Percentiles rank a stretch among this genome's conserved stretches.
These are phyloP conservation scores for Microtus richardsoni DNA, from an alignment of 2,113 vertebrate genomes.

Conservation along the genomic window DNA sequence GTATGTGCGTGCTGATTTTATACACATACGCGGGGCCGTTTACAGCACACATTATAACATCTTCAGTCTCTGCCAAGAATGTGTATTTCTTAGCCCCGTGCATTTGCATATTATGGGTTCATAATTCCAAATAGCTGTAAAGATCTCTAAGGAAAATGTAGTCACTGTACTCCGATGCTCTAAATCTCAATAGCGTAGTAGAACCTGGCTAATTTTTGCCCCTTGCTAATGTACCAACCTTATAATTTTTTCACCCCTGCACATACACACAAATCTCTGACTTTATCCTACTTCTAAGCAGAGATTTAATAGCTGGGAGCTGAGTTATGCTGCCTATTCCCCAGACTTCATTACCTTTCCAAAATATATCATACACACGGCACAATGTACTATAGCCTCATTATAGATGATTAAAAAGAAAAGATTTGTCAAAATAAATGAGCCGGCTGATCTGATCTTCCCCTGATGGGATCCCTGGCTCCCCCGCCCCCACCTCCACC, in stretches of 20 bases:
- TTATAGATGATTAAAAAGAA: constrained; percentile 72
- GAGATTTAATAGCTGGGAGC: constrained; percentile 67
- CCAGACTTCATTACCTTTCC: constrained; percentile 71
- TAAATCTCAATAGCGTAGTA: constrained; percentile 74
- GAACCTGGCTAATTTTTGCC: constrained; percentile 75
- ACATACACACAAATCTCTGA: constrained; percentile 12
- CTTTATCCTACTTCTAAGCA: constrained; percentile 54
- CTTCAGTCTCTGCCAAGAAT: constrained; percentile 79
- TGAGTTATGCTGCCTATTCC: constrained; percentile 49
- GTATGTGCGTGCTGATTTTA: constrained; percentile 78
- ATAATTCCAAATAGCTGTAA: constrained; percentile 81
- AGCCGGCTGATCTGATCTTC: background rate
- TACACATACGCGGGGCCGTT: constrained; percentile 70
- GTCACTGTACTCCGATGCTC: constrained; percentile 68
- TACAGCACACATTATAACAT: constrained; percentile 81
- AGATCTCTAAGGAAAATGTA: constrained; percentile 79
- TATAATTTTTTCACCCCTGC: constrained; percentile 59
- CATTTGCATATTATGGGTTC: constrained; percentile 83
- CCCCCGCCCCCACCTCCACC: background rate
- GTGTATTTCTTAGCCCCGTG: constrained; percentile 75
- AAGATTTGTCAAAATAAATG: constrained; percentile 67
- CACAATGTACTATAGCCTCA: constrained; percentile 24
- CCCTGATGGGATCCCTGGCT: background rate
- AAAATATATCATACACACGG: constrained; percentile 30
- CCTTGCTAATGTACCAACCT: constrained; percentile 59